A percentile compares a stretch with the other conserved stretches of the same genome.
These are phyloP conservation scores for Fragum fragum DNA, from an alignment of 2,888 invertebrate species.

Conservation along the genomic window DNA sequence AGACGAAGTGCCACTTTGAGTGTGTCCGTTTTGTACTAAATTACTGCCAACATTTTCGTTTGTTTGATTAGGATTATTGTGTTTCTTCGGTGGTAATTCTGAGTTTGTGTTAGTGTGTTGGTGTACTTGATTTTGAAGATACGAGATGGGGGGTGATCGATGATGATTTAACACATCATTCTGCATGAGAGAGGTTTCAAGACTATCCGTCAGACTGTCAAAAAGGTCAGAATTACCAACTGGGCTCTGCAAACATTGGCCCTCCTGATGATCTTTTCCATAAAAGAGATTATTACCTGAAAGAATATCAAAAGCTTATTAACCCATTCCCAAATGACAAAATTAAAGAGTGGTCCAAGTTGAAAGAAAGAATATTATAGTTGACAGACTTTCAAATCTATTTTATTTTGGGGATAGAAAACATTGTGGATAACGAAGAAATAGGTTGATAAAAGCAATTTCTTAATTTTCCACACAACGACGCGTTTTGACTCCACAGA, in stretches of 20 bases:
- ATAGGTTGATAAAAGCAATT: too few species aligned
- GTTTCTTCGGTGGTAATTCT: constrained; percentile 84
- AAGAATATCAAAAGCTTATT: constrained; percentile 16
- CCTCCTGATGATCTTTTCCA: constrained; percentile 66
- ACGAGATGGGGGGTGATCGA: constrained; percentile 89
- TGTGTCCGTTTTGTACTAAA: constrained; percentile 29
- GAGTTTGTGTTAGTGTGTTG: constrained; percentile 72
- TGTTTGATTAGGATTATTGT: constrained; percentile 79
- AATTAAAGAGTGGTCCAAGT: not conserved
- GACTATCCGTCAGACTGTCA: constrained; percentile 83
- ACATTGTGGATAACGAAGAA: too few species aligned
- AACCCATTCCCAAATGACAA: not conserved
- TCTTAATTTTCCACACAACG: too few species aligned
- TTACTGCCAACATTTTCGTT: constrained; percentile 35
- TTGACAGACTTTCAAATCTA: not conserved
- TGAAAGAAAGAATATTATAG: not conserved
- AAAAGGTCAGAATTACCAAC: constrained; percentile 72
- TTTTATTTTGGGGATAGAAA: too few species aligned
- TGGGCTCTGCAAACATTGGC: constrained; percentile 61
- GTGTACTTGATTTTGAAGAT: constrained; percentile 92
- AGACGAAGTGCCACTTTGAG: constrained; percentile 41
- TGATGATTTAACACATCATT: constrained; percentile 87
- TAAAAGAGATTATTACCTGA: constrained; percentile 72
- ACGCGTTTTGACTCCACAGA: too few species aligned
- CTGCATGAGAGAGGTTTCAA: constrained; percentile 87